phyloP scores from a whole-genome alignment of 2,113 vertebrate species.

The Limanda limanda region DNA sequence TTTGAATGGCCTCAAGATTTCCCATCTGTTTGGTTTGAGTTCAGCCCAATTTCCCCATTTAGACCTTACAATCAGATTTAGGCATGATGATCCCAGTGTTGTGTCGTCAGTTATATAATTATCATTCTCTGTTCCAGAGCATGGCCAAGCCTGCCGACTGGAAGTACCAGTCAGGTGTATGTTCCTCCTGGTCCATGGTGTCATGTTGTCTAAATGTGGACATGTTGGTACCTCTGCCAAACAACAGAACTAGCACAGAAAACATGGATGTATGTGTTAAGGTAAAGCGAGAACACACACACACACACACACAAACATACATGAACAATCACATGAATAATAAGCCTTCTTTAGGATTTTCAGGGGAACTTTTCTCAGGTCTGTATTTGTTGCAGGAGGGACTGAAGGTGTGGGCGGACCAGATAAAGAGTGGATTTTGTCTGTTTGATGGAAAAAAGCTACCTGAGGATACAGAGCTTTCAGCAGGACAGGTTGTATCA shows the following conservation, averaged over 20 bases:
- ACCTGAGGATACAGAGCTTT: conserved; percentile 85
- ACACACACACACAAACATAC: not conserved
- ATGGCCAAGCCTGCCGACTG: conserved; percentile 93
- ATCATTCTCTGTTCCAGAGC: conserved; percentile 78
- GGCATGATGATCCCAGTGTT: not conserved
- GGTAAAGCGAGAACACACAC: conserved; percentile 69
- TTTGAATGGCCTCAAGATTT: not conserved
- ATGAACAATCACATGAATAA: not conserved
- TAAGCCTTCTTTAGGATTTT: not conserved
- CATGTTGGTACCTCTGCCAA: conserved; percentile 86
- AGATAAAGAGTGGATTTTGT: conserved; percentile 86
- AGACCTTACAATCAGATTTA: not conserved
- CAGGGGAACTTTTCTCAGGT: not conserved
- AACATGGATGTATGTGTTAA: conserved; percentile 85
- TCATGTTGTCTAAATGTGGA: conserved; percentile 88
- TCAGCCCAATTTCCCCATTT: not conserved
- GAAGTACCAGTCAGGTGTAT: conserved; percentile 90
- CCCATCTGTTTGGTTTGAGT: not conserved
- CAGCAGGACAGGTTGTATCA: conserved; percentile 84
- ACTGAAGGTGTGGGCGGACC: conserved; percentile 88
- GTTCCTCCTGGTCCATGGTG: conserved; percentile 86
- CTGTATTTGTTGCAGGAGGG: conserved; percentile 85
- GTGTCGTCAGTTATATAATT: not conserved
- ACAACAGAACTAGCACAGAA: conserved; percentile 65
- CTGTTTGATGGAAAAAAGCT: conserved; percentile 89